Evolutionary conservation across 1,140 invertebrate genomes (phyloP), one percentile per base, ranked within the genome.

Genomic region (Tribolium castaneum): DNA sequence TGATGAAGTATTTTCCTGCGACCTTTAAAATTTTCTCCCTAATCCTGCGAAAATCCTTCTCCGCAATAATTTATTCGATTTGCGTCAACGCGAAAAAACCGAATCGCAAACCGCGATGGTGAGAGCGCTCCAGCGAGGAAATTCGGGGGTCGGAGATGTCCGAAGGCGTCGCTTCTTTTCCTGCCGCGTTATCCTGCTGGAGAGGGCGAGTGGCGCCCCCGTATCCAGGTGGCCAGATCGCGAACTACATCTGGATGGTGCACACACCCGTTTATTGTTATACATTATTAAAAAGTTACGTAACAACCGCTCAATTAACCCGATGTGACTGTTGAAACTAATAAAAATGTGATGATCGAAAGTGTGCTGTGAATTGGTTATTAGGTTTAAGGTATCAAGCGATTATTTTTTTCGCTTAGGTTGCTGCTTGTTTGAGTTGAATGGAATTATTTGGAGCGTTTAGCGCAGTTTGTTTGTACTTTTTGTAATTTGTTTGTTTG

Each of bases 181-280:
- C 59, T 35, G 59, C 9, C 6, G 59, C 59, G 59, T 25, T 66
- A 66, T 66, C 59, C 59, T 66, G 34, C 59, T 66, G 59, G 59
- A 66, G 25, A 12, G 30, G 25, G 12, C 30, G n/a, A 1, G 25
- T 66, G 59, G 79, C 75, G 79, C 73, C 80, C 76, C 49, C 70
- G 16, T 54, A 50, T 75, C 73, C 80, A 80, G 52, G 78, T 78
- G 83, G 70, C 30, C 22, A 75, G 70, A 79, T 62, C 79, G 77
- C 72, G 79, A 76, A 82, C 82, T 79, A 80, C 45, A 71, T 34
- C 77, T 74, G 34, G 73, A 73, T 59, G 79, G 80, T 80, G 80
- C 71, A 82, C 78, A 78, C 79, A 80, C 81, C 79, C 77, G 79
- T 73, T 70, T 70, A 52, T 72, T 75, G 73, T 80, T 74, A 81